phyloP scores from a whole-genome alignment of 1,140 invertebrate genomes.

The Saccostrea echinata region DNA sequence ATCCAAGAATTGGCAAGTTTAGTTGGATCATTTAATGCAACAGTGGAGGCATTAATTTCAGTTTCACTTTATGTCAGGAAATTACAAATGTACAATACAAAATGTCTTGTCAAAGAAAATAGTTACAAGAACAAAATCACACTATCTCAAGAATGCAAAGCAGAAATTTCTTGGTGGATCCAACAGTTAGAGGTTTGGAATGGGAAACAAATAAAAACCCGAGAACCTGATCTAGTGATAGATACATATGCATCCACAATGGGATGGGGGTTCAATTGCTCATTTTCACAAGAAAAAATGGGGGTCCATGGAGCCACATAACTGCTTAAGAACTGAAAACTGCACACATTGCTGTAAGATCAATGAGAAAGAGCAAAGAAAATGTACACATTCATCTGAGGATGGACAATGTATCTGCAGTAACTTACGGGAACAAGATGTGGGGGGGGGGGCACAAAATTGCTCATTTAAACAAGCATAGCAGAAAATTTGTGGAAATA shows the following conservation, averaged over 20 bases:
- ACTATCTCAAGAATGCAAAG: too few species aligned
- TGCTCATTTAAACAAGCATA: neutral
- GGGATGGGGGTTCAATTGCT: conserved; percentile 29
- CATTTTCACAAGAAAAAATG: neutral
- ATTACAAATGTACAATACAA: too few species aligned
- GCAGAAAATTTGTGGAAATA: conserved; percentile 40
- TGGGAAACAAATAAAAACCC: conserved; percentile 43
- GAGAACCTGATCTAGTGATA: conserved; percentile 22
- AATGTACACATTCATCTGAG: neutral
- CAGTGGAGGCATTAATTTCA: too few species aligned
- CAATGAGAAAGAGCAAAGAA: conserved; percentile 20
- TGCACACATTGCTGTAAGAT: conserved; percentile 7
- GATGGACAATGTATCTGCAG: conserved; percentile 39
- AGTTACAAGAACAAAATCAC: too few species aligned
- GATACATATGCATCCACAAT: conserved; percentile 43
- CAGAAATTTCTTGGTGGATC: too few species aligned
- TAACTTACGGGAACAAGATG: conserved; percentile 42
- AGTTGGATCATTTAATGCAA: too few species aligned
- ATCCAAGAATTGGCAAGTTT: too few species aligned
- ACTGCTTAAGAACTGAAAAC: conserved; percentile 49
- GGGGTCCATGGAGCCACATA: conserved; percentile 48
- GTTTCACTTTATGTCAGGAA: too few species aligned
- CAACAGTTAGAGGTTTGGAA: conserved; percentile 28
- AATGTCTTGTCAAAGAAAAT: too few species aligned
- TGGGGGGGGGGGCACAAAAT: conserved; percentile 44